Evolutionary conservation across 30 jellyfish, hydroid and myxozoan species (phyloP), one percentile per base, ranked within the genome.

Genomic region (Pseudorhiza aurosa): DNA sequence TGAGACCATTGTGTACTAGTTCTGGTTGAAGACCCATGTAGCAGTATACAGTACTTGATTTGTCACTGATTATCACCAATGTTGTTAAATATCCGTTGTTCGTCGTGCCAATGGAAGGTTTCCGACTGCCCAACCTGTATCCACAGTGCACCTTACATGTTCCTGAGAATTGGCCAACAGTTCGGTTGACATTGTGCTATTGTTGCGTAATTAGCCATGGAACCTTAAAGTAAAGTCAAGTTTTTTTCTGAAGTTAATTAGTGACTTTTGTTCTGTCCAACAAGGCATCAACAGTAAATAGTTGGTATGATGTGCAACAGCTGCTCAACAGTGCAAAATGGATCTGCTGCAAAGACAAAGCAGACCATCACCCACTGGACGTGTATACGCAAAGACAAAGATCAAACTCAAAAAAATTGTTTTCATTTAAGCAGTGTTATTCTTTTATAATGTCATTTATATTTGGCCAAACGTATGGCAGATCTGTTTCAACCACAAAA

Each of bases 301-400:
- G 50, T 53, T 74, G 87, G 77, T 64, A 64, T 64, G 77, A 64
- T 64, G 82, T 77, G 82, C 68, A 26, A 44, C 37, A 50, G 72
- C 72, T 77, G 77, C 25, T 55, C 88, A 75, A 47, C 83, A 6
- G 8, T 76, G 51, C 55, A 19, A 9, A 37, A 18, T 62, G 81
- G 82, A 56, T 77, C 89, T 77, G 89, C 89, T 77, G 89, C 74
- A 77, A 77, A 77, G 89, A 59, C 89, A 63, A 32, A 74, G 76
- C 89, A 77, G 72, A 63, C 44, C 89, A 77, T 22, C 63, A 47
- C 25, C n/a, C 14, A 35, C 67, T 69, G 46, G 29, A 70, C 50
- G n/a, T 28, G 4, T 12, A 53, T 53, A 1, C 67, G 22, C 25
- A 53, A 53, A 53, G 67, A 53, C 67, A 53, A 53, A 53, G 67